Percentiles rank a stretch among this genome's conserved stretches.
phyloP scores from a whole-genome alignment of 2,797 vertebrate species.

The Myotis pilosus region DNA sequence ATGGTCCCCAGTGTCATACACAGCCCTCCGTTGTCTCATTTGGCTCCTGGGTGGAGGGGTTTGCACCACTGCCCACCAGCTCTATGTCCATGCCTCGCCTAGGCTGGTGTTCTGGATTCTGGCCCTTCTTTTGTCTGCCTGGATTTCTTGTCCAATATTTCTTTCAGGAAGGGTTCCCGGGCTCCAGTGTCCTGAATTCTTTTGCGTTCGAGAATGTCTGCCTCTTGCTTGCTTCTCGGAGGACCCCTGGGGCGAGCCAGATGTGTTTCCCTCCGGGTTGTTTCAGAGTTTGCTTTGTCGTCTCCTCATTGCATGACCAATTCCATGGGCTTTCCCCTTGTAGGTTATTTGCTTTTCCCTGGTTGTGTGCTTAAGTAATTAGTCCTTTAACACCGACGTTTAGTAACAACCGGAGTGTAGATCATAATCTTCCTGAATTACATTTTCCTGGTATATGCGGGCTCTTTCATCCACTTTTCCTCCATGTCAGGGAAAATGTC shows the following conservation, averaged over 20 bases:
- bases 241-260: not conserved
- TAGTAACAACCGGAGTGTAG: not conserved
- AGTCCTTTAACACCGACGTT: no score
- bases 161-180: not conserved
- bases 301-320: not conserved
- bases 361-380: not conserved
- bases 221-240: not conserved
- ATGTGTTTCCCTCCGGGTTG: fast-evolving
- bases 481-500: not conserved
- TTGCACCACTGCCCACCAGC: fast-evolving
- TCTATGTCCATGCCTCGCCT: fast-evolving
- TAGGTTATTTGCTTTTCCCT: no score
- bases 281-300: not conserved
- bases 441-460: not conserved
- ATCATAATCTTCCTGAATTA: not conserved
- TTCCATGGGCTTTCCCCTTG: not conserved
- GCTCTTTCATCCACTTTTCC: not conserved
- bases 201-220: not conserved
- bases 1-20: fast-evolving
- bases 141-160: not conserved
- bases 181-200: not conserved
- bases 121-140: not conserved
- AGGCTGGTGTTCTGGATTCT: not conserved
- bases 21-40: fast-evolving
- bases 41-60: fast-evolving